Evolutionary conservation across 1,140 invertebrate species (phyloP).

Genomic region (Euglossa dilemma): DNA sequence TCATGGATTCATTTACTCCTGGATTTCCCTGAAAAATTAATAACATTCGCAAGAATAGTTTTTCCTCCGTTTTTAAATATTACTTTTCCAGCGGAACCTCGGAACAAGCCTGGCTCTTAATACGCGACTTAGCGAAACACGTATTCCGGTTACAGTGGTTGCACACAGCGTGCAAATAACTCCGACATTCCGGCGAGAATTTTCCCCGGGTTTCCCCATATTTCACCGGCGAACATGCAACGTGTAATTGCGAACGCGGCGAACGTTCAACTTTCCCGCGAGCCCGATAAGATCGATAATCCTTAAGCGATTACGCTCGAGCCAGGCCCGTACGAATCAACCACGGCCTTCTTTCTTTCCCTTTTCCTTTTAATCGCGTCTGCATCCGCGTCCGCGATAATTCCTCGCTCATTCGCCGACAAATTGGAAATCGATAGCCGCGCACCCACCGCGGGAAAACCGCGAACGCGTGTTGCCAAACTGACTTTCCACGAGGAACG

Average conservation of each 20-base stretch:
- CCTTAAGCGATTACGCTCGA: constrained; percentile 42
- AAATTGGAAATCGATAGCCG: constrained; percentile 71
- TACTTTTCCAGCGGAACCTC: too few species aligned
- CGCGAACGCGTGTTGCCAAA: constrained; percentile 23
- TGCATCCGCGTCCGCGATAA: constrained; percentile 42
- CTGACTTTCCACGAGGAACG: not conserved
- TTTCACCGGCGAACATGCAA: not conserved
- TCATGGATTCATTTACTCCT: too few species aligned
- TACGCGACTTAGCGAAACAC: not conserved
- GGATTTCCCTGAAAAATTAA: too few species aligned
- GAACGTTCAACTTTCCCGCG: constrained; percentile 2
- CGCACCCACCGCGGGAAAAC: constrained; percentile 2
- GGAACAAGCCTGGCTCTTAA: not conserved
- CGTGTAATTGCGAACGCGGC: not conserved
- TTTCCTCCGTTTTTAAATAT: too few species aligned
- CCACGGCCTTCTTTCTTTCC: not conserved
- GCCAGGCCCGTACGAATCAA: constrained; percentile 7
- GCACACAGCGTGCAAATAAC: not conserved
- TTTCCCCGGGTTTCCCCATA: not conserved
- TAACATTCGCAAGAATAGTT: too few species aligned
- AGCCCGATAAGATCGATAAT: constrained; percentile 31
- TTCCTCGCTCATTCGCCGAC: constrained; percentile 54
- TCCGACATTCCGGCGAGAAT: not conserved
- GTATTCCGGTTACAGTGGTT: not conserved
- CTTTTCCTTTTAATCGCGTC: constrained; percentile 24